A percentile compares a stretch with the other conserved stretches of the same genome.
Conservation (phyloP, 2,888 invertebrate genomes). For the Macrostomum cliftonense region DNA sequence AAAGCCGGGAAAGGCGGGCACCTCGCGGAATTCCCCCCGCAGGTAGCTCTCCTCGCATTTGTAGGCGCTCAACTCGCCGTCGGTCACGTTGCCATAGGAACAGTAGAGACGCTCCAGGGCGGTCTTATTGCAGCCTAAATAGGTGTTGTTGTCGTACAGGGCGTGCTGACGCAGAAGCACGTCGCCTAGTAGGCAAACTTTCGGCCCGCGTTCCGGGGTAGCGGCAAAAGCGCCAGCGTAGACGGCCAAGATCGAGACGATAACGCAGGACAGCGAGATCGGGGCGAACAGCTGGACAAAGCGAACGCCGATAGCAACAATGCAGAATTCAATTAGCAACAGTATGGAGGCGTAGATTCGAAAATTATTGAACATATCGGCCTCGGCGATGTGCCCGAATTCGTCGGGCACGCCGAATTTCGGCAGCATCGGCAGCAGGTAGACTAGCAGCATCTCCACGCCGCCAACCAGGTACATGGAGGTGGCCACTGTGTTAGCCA, state of each 20-base stretch:
- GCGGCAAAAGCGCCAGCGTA: slow-evolving; percentile 69
- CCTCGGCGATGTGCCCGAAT: slow-evolving; percentile 1
- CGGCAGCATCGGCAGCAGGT: no score
- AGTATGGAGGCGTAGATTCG: slow-evolving; percentile 80
- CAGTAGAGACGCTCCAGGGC: slow-evolving; percentile 2
- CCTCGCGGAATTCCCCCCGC: slow-evolving; percentile 9
- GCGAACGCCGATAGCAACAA: slow-evolving; percentile 85
- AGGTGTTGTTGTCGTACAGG: neutral
- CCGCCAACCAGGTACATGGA: slow-evolving; percentile 18
- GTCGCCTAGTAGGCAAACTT: slow-evolving; percentile 80
- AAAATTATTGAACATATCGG: slow-evolving; percentile 64
- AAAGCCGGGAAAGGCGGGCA: slow-evolving; percentile 16
- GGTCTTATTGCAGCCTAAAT: slow-evolving; percentile 1
- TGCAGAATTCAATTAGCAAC: slow-evolving; percentile 65
- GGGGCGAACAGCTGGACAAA: slow-evolving; percentile 98
- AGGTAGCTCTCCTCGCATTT: slow-evolving; percentile 13
- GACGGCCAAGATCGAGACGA: slow-evolving; percentile 79
- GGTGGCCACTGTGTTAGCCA: slow-evolving; percentile 19
- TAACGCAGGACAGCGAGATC: slow-evolving; percentile 80
- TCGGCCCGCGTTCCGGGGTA: slow-evolving; percentile 6
- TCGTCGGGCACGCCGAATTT: neutral
- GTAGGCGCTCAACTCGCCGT: neutral
- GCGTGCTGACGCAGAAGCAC: slow-evolving; percentile 48
- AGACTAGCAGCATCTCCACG: slow-evolving; percentile 18
- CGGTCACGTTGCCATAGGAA: slow-evolving; percentile 12